Percentiles rank a stretch among this genome's conserved stretches.
These are phyloP conservation scores for Empidonax alnorum DNA, from an alignment of 2,113 vertebrate genomes.

Conservation along the genomic window DNA sequence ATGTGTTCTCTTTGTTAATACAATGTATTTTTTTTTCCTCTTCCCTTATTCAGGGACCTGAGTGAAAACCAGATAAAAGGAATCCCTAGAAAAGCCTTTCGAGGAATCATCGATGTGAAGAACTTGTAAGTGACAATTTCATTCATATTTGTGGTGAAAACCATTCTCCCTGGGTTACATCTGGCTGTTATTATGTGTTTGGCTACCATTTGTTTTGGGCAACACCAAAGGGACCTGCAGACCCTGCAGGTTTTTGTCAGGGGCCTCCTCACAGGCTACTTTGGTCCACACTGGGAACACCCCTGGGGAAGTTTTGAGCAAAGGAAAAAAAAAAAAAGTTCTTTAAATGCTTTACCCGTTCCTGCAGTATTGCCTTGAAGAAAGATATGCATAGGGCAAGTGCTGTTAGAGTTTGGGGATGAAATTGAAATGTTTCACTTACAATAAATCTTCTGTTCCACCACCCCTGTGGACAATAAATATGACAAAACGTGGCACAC, in stretches of 20 bases:
- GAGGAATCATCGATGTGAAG: slow-evolving; percentile 93
- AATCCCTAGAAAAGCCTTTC: slow-evolving; percentile 96
- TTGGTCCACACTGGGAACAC: background rate
- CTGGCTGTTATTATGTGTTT: background rate
- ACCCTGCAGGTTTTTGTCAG: background rate
- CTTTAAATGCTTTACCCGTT: background rate
- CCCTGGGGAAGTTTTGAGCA: background rate
- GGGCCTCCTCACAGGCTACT: background rate
- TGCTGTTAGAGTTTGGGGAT: background rate
- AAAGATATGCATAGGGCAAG: background rate
- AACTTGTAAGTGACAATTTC: slow-evolving; percentile 90
- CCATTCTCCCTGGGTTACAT: background rate
- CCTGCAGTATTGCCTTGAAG: background rate
- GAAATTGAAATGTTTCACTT: background rate
- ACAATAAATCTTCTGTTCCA: background rate
- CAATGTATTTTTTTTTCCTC: background rate
- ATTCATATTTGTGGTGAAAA: slow-evolving; percentile 6
- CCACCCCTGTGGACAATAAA: background rate
- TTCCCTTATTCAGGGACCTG: slow-evolving; percentile 86
- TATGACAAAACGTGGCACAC: background rate
- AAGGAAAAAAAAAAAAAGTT: background rate
- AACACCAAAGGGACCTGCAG: background rate
- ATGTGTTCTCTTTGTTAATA: slow-evolving; percentile 37
- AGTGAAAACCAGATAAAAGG: slow-evolving; percentile 99
- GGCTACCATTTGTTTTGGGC: fast-evolving